These are phyloP conservation scores for Gallirallus australis DNA, from an alignment of 2,797 vertebrate genomes.

Conservation along the genomic window DNA sequence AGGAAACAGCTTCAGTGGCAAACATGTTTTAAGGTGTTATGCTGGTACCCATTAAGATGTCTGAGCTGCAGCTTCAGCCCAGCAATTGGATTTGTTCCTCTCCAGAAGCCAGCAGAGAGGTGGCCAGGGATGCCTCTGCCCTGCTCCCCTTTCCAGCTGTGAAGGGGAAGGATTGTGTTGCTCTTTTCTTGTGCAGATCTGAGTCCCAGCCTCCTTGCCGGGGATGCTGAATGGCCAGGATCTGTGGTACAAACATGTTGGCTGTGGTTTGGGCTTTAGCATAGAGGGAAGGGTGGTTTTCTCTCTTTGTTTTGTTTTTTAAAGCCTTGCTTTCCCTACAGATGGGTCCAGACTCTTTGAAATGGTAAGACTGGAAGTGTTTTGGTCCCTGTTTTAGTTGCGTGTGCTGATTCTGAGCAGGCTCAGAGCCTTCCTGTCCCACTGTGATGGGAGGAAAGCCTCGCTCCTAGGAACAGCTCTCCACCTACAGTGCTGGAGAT, in stretches of 20 bases:
- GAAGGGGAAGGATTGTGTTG: not conserved
- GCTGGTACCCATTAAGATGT: not conserved
- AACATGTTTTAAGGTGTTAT: not conserved
- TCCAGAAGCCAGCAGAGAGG: not conserved
- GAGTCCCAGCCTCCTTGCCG: rapidly evolving
- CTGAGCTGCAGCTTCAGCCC: not conserved
- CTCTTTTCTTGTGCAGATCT: not conserved
- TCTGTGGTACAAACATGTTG: not conserved
- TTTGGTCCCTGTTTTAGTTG: not conserved
- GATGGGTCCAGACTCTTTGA: not conserved
- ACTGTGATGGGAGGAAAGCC: not conserved
- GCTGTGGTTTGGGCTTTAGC: not conserved
- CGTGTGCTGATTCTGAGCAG: not conserved
- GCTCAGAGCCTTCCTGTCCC: not conserved
- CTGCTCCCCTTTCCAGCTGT: not conserved
- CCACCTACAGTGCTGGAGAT: rapidly evolving
- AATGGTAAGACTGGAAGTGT: rapidly evolving
- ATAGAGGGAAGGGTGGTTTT: not conserved
- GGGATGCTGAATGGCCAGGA: not conserved
- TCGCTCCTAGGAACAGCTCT: not conserved
- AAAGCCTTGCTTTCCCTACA: not conserved
- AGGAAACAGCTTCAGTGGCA: not conserved
- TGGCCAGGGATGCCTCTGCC: not conserved
- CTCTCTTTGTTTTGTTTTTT: not conserved
- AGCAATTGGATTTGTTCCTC: not conserved